phyloP scores from a whole-genome alignment of 2,888 invertebrate species.

The Archaeoteleia sp. region DNA sequence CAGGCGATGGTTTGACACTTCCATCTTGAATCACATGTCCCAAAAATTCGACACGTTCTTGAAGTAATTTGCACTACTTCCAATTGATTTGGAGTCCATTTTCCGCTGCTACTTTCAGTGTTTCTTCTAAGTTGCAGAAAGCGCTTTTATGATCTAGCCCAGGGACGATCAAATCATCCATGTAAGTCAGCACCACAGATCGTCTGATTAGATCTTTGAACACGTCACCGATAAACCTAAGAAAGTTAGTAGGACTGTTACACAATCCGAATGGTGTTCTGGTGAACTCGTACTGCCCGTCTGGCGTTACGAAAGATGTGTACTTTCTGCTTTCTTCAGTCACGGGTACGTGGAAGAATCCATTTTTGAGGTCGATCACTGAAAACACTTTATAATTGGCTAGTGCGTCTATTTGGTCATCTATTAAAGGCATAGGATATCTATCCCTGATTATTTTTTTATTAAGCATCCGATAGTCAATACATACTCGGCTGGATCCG shows the following conservation, averaged over 20 bases:
- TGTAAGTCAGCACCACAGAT: conserved; percentile 4
- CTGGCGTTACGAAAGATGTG: conserved; percentile 25
- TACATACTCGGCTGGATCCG: conserved; percentile 35
- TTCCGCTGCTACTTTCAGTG: too few relatives aligned
- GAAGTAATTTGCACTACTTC: conserved; percentile 15
- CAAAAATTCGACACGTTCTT: conserved; percentile 14
- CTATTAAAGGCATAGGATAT: background rate
- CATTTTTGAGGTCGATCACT: conserved; percentile 34
- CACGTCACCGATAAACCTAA: conserved; percentile 16
- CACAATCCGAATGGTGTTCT: conserved; percentile 27
- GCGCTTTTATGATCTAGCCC: conserved; percentile 5
- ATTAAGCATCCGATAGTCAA: background rate
- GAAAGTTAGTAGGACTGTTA: conserved; percentile 21
- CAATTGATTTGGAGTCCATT: conserved; percentile 19
- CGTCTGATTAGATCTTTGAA: background rate
- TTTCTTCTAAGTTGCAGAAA: too few relatives aligned
- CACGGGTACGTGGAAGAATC: conserved; percentile 35
- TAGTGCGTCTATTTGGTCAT: background rate
- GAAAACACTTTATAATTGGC: conserved; percentile 14
- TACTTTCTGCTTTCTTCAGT: conserved; percentile 25
- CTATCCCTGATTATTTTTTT: too few relatives aligned
- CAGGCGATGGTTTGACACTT: conserved; percentile 1
- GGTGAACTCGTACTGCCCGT: conserved; percentile 28
- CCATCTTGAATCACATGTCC: conserved; percentile 17
- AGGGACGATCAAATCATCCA: conserved; percentile 20